Evolutionary conservation across 35 echinoderm and acorn worm genomes (phyloP), one percentile per base, ranked within the genome.

Genomic region (Chiridota heheva): DNA sequence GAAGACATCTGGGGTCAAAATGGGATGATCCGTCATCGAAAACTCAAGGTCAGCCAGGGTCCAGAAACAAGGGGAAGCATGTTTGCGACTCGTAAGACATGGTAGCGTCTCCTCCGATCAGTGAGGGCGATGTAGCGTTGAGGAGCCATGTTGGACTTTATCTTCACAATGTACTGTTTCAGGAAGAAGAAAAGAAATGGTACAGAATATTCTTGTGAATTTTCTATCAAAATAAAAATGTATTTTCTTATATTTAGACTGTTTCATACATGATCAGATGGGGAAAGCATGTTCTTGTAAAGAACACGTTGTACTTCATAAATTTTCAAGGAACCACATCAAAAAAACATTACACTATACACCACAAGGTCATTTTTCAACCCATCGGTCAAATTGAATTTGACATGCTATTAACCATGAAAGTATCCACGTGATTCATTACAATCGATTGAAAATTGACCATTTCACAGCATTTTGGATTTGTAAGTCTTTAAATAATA

Each of bases 131-230:
- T 82, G 53, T 89, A 89, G 15, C 72, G 60, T 34, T 70, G 77
- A 5, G 63, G 69, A 0, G 65, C 22, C 86, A 88, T 89, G 67
- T 89, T 43, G 1, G 55, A 62, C 47, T 82, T 89, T 5, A 89
- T 89, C 29, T 66, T 80, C 40, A 89, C 51, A 24, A 82, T 48
- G 55, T 89, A 89, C 86, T 84, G 82, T 4, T 43, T 29, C 39
- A 17, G 48, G 12, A 51, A 66, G 49, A 64, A 69, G 0, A 49
- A 10, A 22, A 70, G 18, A 32, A 65, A 22, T 24, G 17, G 15
- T 0, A 31, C 17, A 31, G 47, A 51, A 12, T 51, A 51, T 51
- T 12, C 8, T n/a, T 12, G 8, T 12, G 8, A 51, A 51, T 8
- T 51, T n/a, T 51, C 55, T 74, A 13, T 53, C 38, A 1, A 32